Base-by-base conservation (phyloP, 2,797 vertebrate species). In the Acropternis orthonyx region DNA sequence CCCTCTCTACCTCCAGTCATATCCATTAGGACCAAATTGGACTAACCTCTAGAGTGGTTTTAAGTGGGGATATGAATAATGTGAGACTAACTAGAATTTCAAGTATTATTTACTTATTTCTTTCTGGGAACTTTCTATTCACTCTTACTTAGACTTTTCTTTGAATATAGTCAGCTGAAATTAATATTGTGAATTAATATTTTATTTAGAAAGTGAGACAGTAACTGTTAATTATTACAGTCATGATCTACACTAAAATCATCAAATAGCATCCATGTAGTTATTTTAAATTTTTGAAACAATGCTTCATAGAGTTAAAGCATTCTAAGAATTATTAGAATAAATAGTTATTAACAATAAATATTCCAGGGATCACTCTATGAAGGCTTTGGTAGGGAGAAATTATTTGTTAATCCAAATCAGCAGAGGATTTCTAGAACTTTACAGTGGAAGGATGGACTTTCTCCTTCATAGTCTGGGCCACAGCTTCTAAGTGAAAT, bases 111-210 rank as follows among this genome's bases (percentile, higher is more conserved):
- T 72, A 93, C 17, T 21, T 43, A 71, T 74, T 65, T 21, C 28
- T 93, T 91, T 91, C 59, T 75, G 65, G 28, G 19, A 91, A 75
- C 17, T 37, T 92, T 46, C 44, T 56, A 15, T 73, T 85, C 22
- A 20, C 6, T 61, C 36, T 55, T 72, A 62, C 12, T 66, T 73
- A n/a, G 49, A 16, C 21, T 18, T 7, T 4, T 48, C 14, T 32
- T 65, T 89, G 5, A 92, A 59, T 55, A 58, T 7, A 78, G 16
- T 51, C 32, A 78, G 36, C 19, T 78, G 76, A 77, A 95, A 75
- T 15, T 4, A 14, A 75, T 58, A 4, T n/a, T 65, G 44, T 58
- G 12, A 17, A 32, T 79, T 72, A 55, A 75, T 48, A 58, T 61
- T 72, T 79, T 68, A 18, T 39, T 14, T 51, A 71, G 49, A 59